Evolutionary conservation across 2,113 vertebrate species (phyloP).

Genomic region (Hylia prasina): DNA sequence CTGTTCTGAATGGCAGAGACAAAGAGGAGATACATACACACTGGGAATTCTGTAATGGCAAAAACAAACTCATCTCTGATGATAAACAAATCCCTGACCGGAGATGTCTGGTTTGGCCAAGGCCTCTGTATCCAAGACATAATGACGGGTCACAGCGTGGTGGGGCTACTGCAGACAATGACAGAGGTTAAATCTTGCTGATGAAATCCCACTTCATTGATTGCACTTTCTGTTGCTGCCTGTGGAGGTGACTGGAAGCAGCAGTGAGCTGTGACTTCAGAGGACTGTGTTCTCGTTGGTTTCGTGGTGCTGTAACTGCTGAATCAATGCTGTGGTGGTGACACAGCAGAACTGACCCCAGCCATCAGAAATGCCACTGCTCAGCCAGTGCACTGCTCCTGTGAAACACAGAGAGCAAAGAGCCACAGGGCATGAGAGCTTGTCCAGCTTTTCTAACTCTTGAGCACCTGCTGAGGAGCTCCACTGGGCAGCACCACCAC

Average conservation of each 20-base stretch:
- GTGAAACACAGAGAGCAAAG: neutral
- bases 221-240: neutral
- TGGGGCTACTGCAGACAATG: neutral
- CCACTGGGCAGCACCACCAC: neutral
- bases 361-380: neutral
- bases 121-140: neutral
- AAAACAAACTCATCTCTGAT: neutral
- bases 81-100: neutral
- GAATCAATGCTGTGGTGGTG: neutral
- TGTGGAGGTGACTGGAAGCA: neutral
- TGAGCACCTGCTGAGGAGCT: neutral
- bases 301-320: neutral
- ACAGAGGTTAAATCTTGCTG: neutral
- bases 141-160: neutral
- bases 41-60: neutral
- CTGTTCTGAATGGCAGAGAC: neutral
- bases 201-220: slow-evolving; percentile 36
- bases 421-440: neutral
- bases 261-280: neutral
- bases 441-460: neutral
- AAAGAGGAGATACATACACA: neutral
- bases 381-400: neutral
- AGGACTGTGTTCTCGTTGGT: neutral
- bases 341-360: neutral
- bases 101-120: neutral